phyloP scores from a whole-genome alignment of 2,888 invertebrate species.

The Meloe dianella region DNA sequence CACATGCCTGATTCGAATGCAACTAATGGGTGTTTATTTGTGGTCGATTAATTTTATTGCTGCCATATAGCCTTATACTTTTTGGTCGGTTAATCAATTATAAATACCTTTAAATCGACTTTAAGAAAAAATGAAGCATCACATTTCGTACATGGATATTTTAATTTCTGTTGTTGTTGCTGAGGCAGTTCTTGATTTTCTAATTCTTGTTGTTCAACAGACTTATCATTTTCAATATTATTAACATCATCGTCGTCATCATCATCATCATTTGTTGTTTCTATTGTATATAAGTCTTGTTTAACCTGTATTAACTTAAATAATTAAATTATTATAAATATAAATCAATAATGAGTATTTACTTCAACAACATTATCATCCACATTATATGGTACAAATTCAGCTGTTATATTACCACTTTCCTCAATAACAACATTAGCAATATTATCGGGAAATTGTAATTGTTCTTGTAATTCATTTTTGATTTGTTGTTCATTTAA shows the following conservation, averaged over 20 bases:
- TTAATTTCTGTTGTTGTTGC: constrained; percentile 39
- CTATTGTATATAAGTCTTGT: constrained; percentile 31
- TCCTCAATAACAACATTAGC: constrained; percentile 49
- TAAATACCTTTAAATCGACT: constrained; percentile 45
- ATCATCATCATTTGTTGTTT: constrained; percentile 25
- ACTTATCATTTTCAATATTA: constrained; percentile 17
- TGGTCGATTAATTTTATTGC: no score
- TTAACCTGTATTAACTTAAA: constrained; percentile 23
- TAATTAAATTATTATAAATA: not conserved
- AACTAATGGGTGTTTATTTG: no score
- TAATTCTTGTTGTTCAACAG: constrained; percentile 11
- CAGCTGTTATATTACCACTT: constrained; percentile 46
- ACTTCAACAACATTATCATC: constrained; percentile 35
- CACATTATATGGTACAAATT: constrained; percentile 48
- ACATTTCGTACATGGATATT: constrained; percentile 57
- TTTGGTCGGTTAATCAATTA: no score
- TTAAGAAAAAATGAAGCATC: constrained; percentile 54
- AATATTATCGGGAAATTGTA: constrained; percentile 51
- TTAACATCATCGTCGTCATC: constrained; percentile 25
- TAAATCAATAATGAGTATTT: not conserved
- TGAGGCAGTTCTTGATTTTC: constrained; percentile 14
- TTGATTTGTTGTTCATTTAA: constrained; percentile 41
- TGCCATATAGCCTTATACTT: no score
- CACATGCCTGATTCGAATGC: no score
- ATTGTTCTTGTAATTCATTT: constrained; percentile 52